Conservation (phyloP, 1,140 invertebrate genomes). For the Caenorhabditis latens region DNA sequence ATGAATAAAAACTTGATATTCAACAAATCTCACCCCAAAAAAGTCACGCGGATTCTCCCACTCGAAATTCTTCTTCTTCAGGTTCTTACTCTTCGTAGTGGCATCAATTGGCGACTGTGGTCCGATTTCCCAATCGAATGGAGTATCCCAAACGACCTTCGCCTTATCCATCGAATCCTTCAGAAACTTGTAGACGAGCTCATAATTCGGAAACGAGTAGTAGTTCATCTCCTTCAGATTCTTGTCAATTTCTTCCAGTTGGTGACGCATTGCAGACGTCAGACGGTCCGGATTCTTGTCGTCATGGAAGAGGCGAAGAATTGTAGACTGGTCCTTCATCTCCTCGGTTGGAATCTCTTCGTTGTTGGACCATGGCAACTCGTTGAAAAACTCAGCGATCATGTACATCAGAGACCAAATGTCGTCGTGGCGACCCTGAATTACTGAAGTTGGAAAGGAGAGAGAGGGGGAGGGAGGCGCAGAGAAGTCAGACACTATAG, state of each 20-base stretch:
- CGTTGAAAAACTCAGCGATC: constrained; percentile 10
- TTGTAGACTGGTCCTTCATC: neutral
- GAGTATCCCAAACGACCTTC: neutral
- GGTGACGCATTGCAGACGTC: neutral
- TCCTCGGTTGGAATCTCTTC: neutral
- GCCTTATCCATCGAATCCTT: neutral
- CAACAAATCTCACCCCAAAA: neutral
- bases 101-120: neutral
- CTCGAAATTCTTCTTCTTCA: neutral
- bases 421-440: constrained; percentile 21
- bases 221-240: neutral
- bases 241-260: neutral
- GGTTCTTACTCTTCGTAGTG: neutral
- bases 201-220: neutral
- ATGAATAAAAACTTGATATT: no score
- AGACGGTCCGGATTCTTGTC: neutral
- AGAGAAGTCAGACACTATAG: no score
- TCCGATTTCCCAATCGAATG: neutral
- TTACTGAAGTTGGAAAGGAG: no score
- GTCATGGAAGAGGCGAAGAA: constrained; percentile 14
- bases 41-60: neutral
- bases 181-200: neutral
- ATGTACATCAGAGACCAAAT: constrained; percentile 41
- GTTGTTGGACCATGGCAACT: neutral
- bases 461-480: no score